Conservation (phyloP, 2,113 vertebrate genomes). For the Platichthys stellatus region DNA sequence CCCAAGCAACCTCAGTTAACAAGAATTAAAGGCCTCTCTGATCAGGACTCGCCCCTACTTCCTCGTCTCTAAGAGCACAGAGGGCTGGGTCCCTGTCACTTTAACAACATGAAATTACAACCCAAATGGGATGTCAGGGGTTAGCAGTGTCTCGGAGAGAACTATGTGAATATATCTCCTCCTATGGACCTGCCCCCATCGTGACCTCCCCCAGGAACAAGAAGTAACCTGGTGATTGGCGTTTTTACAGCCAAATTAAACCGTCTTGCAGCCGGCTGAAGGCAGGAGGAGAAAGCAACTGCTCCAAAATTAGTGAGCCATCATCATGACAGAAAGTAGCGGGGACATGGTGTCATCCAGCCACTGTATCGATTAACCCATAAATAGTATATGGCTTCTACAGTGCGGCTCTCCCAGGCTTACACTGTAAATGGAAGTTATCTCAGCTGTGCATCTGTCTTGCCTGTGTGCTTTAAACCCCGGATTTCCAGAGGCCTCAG, state of each 20-base stretch:
- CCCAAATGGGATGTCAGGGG: slow-evolving; percentile 89
- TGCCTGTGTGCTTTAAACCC: slow-evolving; percentile 46
- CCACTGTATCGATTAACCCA: slow-evolving; percentile 92
- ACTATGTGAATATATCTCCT: slow-evolving; percentile 89
- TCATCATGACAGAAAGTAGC: slow-evolving; percentile 94
- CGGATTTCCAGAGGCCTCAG: slow-evolving; percentile 14
- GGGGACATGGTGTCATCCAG: slow-evolving; percentile 93
- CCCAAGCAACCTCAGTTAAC: slow-evolving; percentile 20
- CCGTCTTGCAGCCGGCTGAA: slow-evolving; percentile 83
- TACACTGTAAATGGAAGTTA: slow-evolving; percentile 77
- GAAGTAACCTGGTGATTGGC: slow-evolving; percentile 89
- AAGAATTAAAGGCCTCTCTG: slow-evolving; percentile 70
- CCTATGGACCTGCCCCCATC: slow-evolving; percentile 90
- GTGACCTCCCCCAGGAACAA: slow-evolving; percentile 84
- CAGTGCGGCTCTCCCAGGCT: slow-evolving; percentile 81
- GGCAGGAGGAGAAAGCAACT: slow-evolving; percentile 84
- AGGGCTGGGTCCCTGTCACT: slow-evolving; percentile 88
- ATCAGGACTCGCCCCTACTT: slow-evolving; percentile 63
- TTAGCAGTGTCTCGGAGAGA: slow-evolving; percentile 84
- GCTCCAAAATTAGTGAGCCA: slow-evolving; percentile 96
- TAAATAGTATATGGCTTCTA: slow-evolving; percentile 90
- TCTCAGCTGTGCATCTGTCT: slow-evolving; percentile 69
- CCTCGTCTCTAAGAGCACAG: slow-evolving; percentile 75
- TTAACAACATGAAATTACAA: slow-evolving; percentile 92
- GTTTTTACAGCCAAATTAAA: slow-evolving; percentile 93